Evolutionary conservation across 2,888 invertebrate genomes (phyloP).

Genomic region (Apodemia mormo): DNA sequence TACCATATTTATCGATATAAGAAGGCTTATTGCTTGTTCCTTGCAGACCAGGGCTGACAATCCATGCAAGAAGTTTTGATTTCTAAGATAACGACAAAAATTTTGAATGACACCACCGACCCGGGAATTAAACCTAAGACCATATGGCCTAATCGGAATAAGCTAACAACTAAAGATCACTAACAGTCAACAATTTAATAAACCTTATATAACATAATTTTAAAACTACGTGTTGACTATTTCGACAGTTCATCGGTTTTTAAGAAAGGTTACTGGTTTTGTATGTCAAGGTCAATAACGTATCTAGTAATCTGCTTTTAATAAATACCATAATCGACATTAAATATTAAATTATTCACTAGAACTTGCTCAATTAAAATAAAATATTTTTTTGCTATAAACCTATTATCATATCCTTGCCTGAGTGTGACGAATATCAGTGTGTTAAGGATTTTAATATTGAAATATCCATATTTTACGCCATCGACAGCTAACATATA

Average conservation of each 20-base stretch:
- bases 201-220: not conserved
- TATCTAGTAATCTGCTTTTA: slow-evolving; percentile 22
- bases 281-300: slow-evolving; percentile 39
- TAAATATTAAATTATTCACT: slow-evolving; percentile 30
- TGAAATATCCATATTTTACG: slow-evolving; percentile 22
- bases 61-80: too few relatives aligned
- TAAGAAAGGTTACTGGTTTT: slow-evolving; percentile 32
- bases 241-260: slow-evolving; percentile 19
- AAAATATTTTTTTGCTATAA: not conserved
- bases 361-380: slow-evolving; percentile 15
- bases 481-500: slow-evolving; percentile 27
- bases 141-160: too few relatives aligned
- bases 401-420: not conserved
- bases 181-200: not conserved
- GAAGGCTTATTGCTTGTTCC: too few relatives aligned
- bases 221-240: not conserved
- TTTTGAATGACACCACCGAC: too few relatives aligned
- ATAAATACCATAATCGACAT: slow-evolving; percentile 3
- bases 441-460: slow-evolving; percentile 7
- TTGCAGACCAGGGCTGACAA: too few relatives aligned
- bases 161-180: too few relatives aligned
- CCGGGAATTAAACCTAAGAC: too few relatives aligned
- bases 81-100: too few relatives aligned
- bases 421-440: not conserved
- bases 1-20: too few relatives aligned